Base-by-base conservation (phyloP, 2,888 invertebrate species). In the Lithophane semibrunnea region DNA sequence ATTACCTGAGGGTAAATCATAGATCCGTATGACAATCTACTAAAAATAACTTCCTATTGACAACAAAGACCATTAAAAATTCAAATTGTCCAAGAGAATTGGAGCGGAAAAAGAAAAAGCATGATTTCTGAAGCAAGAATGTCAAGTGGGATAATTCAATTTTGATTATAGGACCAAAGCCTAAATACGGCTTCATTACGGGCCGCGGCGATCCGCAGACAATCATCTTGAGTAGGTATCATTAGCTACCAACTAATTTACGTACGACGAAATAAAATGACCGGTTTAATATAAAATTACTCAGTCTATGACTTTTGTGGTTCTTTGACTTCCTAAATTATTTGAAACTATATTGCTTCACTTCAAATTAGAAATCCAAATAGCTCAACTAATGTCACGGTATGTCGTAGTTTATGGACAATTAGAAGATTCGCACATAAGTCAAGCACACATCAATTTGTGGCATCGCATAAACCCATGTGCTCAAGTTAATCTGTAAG, bases 91-190 rank as follows among this genome's bases (percentile, higher is more conserved):
- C 88, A 88, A 91, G 90, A 90, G 95, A 96, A 96, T 94, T 95
- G 95, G 96, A 96, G 96, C 96, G 94, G 92, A 96, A 96, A 95
- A 95, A 95, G 94, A 95, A 96, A 96, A 95, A 93, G 93, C 92
- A 89, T 92, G 88, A 90, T 91, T 93, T 91, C 90, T 93, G 90
- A 91, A 92, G 92, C 92, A 94, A 95, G 95, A 96, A 95, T 96
- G 96, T 96, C 96, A 95, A 94, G 94, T 93, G 93, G 90, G 94
- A 94, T 96, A 96, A 96, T 96, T 96, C 94, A 96, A 96, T 96
- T 96, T 96, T 96, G 96, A 96, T 96, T 96, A 96, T 96, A 96
- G 96, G 94, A 95, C 94, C 94, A 95, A 96, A 93, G 94, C 93
- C 91, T 95, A 96, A 96, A 95, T 95, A 95, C 91, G 93, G 93